Base-by-base conservation (phyloP, 2,888 invertebrate species). In the Leptinotarsa rubiginosa region DNA sequence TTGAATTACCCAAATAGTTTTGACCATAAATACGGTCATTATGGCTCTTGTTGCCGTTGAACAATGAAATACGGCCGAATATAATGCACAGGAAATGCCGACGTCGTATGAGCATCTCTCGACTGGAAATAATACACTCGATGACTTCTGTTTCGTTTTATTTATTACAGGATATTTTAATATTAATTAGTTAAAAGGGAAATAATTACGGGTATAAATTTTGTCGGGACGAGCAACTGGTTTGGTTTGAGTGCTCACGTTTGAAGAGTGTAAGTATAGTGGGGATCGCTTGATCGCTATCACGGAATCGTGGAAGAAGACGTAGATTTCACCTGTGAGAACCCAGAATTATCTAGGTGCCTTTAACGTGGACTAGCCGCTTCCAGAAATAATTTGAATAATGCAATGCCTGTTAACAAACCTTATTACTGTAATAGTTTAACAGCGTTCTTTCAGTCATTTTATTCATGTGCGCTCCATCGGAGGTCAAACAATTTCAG, bases 1-100 rank as follows among this genome's bases (percentile, higher is more conserved):
- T 79, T 77, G 74, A 79, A 79, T 79, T 77, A 79, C 76, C 77
- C 74, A 76, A 77, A 79, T 77, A 77, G 76, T 76, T 76, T 54
- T 59, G 75, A 72, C 73, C 77, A 67, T 79, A 79, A 79, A 77
- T 79, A 79, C 71, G 77, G 76, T 75, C 72, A 79, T 79, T 79
- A 77, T 65, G 73, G 69, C 56, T 56, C 56, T 56, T 56, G 56
- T 70, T 49, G 70, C 71, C 67, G 74, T 69, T 75, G 73, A 77
- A 75, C 79, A 73, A 77, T 77, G 77, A 77, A 79, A 79, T 79
- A 77, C 68, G 56, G 76, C 69, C 68, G 74, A 70, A 74, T 70
- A 73, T 70, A 77, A 77, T 69, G 75, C 72, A 79, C 75, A 70
- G 80, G 80, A 80, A 78, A 77, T 65, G 70, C 72, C 73, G 62